Base-by-base conservation (phyloP, 64 coral and sea anemone genomes). In the Platygyra sinensis region DNA sequence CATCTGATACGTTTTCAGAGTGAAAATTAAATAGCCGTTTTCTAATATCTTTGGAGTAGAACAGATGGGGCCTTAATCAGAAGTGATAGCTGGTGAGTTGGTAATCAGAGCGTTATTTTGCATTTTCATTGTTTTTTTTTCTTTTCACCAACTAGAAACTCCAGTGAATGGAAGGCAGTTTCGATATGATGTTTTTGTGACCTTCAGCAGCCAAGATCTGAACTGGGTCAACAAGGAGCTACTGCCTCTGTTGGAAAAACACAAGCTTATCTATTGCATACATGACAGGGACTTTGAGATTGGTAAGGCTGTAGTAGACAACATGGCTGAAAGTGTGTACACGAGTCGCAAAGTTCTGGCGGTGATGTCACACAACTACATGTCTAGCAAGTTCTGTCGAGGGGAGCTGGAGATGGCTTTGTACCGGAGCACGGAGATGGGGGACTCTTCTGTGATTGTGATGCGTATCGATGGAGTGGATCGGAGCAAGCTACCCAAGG, bases 291-390 rank as follows among this genome's bases (percentile, higher is more conserved):
- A 92, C 75, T 92, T 92, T 63, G 69, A 92, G 73, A 52, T 72
- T 32, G 90, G 90, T 11, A 86, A 92, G n/a, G 46, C 82, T 49
- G 83, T 92, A 10, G 72, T 86, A 10, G 90, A 92, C 54, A 92
- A 92, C 90, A 92, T 92, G 80, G 90, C 90, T 4, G 81, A 92
- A 61, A 92, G 90, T 42, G 90, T 92, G 30, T 92, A 92, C 90
- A 85, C 83, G 16, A 92, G 90, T 63, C 71, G 90, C 12, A 79
- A 86, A 10, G 72, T 92, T 20, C 39, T 92, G 24, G 80, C 82
- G 16, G 82, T 92, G 0, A 72, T 92, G n/a, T 92, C 90, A 39
- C 74, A 92, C 30, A 85, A 92, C 59, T 92, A 92, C 82, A 77
- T 92, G 73, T 85, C 90, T 10, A 92, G 90, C 36, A 92, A 79